phyloP scores from a whole-genome alignment of 2,113 vertebrate species.

The Prunella himalayana region DNA sequence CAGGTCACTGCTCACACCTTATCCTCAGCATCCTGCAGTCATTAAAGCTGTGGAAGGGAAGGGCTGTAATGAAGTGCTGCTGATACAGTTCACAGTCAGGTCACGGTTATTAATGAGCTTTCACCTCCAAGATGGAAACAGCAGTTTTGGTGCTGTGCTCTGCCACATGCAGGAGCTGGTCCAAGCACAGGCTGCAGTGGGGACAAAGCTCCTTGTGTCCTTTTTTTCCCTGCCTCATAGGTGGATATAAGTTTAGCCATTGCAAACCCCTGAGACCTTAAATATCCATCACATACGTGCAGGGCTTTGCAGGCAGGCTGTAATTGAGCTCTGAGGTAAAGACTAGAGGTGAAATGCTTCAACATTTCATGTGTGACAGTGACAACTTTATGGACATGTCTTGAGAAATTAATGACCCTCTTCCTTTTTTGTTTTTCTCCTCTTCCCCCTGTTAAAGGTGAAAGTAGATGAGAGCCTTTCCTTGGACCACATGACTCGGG shows the following conservation, averaged over 20 bases:
- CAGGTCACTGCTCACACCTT: conserved; percentile 54
- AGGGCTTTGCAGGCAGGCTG: neutral
- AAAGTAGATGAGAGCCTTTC: conserved; percentile 84
- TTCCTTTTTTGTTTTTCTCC: neutral
- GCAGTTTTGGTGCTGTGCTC: neutral
- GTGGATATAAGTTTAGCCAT: neutral
- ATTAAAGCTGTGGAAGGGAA: conserved; percentile 20
- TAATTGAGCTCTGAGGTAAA: neutral
- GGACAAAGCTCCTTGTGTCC: conserved; percentile 6
- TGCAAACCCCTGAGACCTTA: neutral
- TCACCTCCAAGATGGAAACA: conserved; percentile 37
- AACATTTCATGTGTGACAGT: neutral
- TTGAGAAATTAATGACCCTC: neutral
- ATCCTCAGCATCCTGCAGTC: conserved; percentile 17
- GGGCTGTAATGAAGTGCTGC: neutral
- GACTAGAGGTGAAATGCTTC: neutral
- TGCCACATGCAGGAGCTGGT: neutral
- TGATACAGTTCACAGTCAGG: conserved; percentile 55
- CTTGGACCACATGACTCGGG: conserved; percentile 89
- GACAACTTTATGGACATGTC: neutral
- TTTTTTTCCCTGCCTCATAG: neutral
- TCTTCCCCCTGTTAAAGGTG: conserved; percentile 72
- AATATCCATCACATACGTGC: neutral
- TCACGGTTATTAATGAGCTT: conserved; percentile 51
- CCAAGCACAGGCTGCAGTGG: neutral